phyloP scores from a whole-genome alignment of 2,113 vertebrate genomes.

The Cottus gobio region DNA sequence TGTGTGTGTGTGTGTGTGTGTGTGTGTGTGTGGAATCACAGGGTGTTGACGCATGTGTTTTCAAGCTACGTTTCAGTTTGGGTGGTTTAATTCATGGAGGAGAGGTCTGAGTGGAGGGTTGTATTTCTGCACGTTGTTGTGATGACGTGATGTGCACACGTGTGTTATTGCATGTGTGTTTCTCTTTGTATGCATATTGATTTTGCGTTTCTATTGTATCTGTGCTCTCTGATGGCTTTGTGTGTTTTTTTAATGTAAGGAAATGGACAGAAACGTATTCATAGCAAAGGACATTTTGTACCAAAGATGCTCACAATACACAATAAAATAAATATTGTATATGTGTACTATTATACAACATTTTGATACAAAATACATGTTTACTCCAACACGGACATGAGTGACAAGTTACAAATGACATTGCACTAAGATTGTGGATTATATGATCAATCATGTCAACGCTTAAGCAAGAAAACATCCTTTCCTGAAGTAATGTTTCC shows the following conservation, averaged over 20 bases:
- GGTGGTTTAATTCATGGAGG: conserved; percentile 8
- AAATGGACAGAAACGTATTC: background rate
- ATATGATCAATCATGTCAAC: background rate
- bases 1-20: background rate
- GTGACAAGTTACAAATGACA: background rate
- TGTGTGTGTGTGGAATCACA: background rate
- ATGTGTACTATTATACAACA: background rate
- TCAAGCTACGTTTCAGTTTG: conserved; percentile 22
- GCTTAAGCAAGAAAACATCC: background rate
- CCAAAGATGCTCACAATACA: background rate
- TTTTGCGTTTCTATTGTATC: background rate
- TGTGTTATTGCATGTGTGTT: background rate
- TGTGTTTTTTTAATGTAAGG: background rate
- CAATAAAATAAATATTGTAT: background rate
- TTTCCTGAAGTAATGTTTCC: background rate
- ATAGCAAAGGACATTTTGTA: background rate
- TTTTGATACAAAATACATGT: background rate
- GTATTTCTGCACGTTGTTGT: conserved; percentile 13
- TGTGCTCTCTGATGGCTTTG: background rate
- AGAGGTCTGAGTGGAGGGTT: conserved; percentile 9
- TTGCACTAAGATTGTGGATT: background rate
- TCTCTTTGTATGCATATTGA: background rate
- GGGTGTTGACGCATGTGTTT: conserved; percentile 24
- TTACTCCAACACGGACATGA: background rate
- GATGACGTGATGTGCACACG: background rate